Percentiles rank a stretch among this genome's conserved stretches.
These are phyloP conservation scores for Lepidocyrtinus sp. DNA, from an alignment of 2,888 invertebrate genomes.

Conservation along the genomic window DNA sequence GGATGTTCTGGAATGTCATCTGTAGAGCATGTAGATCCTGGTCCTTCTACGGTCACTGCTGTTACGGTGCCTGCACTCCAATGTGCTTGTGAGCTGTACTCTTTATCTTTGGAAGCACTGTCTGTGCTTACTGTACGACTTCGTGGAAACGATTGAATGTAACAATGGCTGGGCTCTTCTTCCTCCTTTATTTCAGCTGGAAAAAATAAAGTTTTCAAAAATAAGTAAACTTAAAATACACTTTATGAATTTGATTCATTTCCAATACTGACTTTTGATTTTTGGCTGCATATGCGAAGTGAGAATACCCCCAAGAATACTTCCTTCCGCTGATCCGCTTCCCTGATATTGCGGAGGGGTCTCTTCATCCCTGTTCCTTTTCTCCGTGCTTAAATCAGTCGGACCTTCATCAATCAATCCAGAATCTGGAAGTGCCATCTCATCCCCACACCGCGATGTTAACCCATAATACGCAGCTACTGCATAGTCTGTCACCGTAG, in stretches of 20 bases:
- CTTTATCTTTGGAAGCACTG: conserved; percentile 48
- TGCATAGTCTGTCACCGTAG: conserved; percentile 37
- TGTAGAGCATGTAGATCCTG: conserved; percentile 41
- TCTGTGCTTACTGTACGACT: conserved; percentile 42
- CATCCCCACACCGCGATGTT: conserved; percentile 1
- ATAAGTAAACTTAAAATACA: not conserved
- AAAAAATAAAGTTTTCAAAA: not conserved
- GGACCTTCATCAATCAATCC: conserved; percentile 45
- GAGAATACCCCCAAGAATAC: conserved; percentile 49
- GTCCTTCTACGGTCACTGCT: conserved; percentile 3
- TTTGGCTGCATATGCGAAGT: conserved; percentile 42
- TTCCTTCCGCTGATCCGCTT: conserved; percentile 23
- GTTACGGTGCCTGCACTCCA: conserved; percentile 54
- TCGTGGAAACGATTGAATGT: conserved; percentile 20
- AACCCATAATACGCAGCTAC: conserved; percentile 40
- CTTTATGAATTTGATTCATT: not conserved
- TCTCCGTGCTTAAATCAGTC: conserved; percentile 48
- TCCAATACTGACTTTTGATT: conserved; percentile 37
- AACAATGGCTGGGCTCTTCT: conserved; percentile 38
- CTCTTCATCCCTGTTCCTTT: conserved; percentile 14
- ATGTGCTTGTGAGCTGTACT: conserved; percentile 41
- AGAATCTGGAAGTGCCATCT: conserved; percentile 28
- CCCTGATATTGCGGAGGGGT: conserved; percentile 2
- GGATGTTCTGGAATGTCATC: conserved; percentile 27
- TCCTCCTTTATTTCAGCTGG: conserved; percentile 45